Conservation (phyloP, 2,113 vertebrate species). For the Campylomormyrus numenius region DNA sequence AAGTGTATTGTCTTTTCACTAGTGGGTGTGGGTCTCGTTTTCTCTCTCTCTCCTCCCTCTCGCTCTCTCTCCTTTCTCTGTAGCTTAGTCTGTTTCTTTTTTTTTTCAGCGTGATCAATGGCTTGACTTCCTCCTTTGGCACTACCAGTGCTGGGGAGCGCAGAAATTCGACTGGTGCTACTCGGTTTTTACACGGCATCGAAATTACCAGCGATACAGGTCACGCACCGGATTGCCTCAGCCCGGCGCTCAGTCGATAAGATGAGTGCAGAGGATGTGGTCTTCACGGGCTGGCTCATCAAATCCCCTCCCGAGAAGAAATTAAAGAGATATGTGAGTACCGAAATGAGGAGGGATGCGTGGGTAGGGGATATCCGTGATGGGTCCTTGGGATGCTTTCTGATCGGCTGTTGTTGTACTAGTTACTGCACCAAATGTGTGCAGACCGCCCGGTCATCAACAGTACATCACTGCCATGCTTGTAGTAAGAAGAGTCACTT, state of each 20-base stretch:
- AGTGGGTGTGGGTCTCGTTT: constrained; percentile 15
- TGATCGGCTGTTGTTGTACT: constrained; percentile 38
- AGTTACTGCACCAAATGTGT: background rate
- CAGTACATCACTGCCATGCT: background rate
- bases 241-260: constrained; percentile 39
- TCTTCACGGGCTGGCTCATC: constrained; percentile 85
- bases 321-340: constrained; percentile 85
- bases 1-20: constrained; percentile 22
- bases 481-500: background rate
- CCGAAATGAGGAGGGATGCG: background rate
- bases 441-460: background rate
- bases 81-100: background rate
- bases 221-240: background rate
- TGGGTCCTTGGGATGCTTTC: constrained; percentile 43
- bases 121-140: constrained; percentile 23
- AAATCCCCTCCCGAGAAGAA: constrained; percentile 91
- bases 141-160: background rate
- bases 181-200: background rate
- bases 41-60: constrained; percentile 1
- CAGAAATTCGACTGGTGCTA: constrained; percentile 11
- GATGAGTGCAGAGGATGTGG: constrained; percentile 72
- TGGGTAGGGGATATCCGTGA: background rate
- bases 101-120: constrained; percentile 19
- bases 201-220: background rate
- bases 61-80: background rate